phyloP scores from a whole-genome alignment of 2,888 invertebrate species.

The Tethea ocularis region DNA sequence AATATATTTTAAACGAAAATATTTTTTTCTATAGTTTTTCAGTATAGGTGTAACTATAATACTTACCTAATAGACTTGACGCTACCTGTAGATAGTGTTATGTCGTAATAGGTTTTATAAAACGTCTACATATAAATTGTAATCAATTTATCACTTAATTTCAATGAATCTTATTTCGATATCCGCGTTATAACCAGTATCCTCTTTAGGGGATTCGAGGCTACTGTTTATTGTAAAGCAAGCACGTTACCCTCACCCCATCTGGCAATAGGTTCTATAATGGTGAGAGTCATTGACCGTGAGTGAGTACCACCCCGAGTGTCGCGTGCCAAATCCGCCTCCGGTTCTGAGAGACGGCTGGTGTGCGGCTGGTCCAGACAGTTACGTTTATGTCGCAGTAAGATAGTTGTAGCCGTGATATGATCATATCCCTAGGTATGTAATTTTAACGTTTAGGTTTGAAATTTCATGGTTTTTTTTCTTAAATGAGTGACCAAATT shows the following conservation, averaged over 20 bases:
- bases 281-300: constrained; percentile 53
- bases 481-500: too few relatives aligned
- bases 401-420: too few relatives aligned
- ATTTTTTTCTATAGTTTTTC: neutral
- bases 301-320: constrained; percentile 40
- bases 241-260: constrained; percentile 4
- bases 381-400: neutral
- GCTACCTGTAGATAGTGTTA: too few relatives aligned
- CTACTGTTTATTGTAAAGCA: neutral
- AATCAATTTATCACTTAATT: neutral
- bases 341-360: constrained; percentile 17
- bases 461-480: too few relatives aligned
- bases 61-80: too few relatives aligned
- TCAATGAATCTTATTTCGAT: neutral
- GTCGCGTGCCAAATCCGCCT: constrained; percentile 37
- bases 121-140: too few relatives aligned
- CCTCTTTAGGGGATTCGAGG: neutral
- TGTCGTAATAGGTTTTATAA: too few relatives aligned
- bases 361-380: constrained; percentile 18
- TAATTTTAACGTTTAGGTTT: too few relatives aligned
- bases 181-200: neutral
- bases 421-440: constrained; percentile 26
- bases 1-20: neutral
- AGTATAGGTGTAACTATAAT: too few relatives aligned
- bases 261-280: constrained; percentile 25